Base-by-base conservation (phyloP, 2,113 vertebrate species). In the Ciconia stormi region DNA sequence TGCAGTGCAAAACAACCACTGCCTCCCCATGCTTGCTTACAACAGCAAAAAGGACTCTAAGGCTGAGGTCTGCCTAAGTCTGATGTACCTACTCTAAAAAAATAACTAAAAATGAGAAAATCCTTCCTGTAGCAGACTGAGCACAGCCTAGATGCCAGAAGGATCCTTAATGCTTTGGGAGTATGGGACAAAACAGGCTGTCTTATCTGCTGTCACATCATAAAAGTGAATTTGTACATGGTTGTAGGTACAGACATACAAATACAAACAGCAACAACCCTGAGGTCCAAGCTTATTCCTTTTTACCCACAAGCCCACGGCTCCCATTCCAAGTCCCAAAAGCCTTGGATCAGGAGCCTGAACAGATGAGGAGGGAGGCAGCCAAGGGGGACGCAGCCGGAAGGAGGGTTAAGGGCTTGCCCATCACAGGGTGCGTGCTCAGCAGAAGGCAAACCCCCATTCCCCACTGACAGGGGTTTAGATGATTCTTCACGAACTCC, bases 131-230 rank as follows among this genome's bases (percentile, higher is more conserved):
- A 83, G 42, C 85, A 96, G 79, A 82, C 50, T 90, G 49, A 92
- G 50, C 6, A 16, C 67, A 94, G 62, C 40, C 62, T 46, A 88
- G 29, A 88, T 1, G 2, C 76, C 85, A 86, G 74, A 93, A 90
- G 70, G 71, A 74, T 77, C 22, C 67, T 70, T 88, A 85, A 77
- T 77, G 62, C 71, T 96, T 76, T 87, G 67, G 58, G 59, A 93
- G 21, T 50, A 83, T 42, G 63, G 76, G 74, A 70, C 5, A 13
- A 92, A 95, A 88, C 61, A 85, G 61, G 52, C 59, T 91, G 65
- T 80, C 61, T 82, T 40, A 63, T 87, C 66, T 95, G 81, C 66
- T 96, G 70, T 85, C 82, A 76, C 53, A 58, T 73, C 23, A 26
- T 40, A 73, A 77, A 91, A 92, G 44, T 46, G 61, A 82, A 65